phyloP scores from a whole-genome alignment of 2,888 invertebrate genomes.

The Schrankia costaestrigalis region DNA sequence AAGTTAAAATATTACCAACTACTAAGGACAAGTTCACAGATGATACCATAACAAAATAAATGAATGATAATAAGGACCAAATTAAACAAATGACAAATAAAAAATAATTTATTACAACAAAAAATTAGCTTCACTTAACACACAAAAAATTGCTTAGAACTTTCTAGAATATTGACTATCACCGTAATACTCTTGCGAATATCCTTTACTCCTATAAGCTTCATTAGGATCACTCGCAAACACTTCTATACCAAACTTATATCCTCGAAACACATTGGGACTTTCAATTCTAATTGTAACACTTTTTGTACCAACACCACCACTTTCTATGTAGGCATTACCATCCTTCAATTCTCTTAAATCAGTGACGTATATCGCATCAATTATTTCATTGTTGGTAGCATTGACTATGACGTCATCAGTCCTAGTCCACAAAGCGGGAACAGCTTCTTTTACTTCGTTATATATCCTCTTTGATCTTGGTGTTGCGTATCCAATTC shows the following conservation, averaged over 20 bases:
- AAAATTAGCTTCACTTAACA: slow-evolving; percentile 9
- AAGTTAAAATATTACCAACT: too few relatives aligned
- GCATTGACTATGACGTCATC: slow-evolving; percentile 55
- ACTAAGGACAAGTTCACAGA: too few relatives aligned
- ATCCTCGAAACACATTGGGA: slow-evolving; percentile 60
- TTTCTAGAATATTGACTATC: slow-evolving; percentile 48
- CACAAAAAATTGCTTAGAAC: slow-evolving; percentile 28
- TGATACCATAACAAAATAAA: neutral
- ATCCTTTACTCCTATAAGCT: slow-evolving; percentile 45
- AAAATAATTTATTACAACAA: neutral
- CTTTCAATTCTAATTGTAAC: slow-evolving; percentile 61
- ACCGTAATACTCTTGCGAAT: slow-evolving; percentile 27
- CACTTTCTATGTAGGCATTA: slow-evolving; percentile 53
- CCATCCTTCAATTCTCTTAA: slow-evolving; percentile 60
- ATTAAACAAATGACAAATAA: neutral
- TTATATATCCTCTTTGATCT: slow-evolving; percentile 52
- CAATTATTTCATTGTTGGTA: slow-evolving; percentile 52
- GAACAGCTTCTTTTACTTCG: slow-evolving; percentile 56
- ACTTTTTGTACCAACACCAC: slow-evolving; percentile 57
- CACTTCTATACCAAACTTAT: slow-evolving; percentile 63
- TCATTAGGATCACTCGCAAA: slow-evolving; percentile 43
- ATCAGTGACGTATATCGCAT: slow-evolving; percentile 58
- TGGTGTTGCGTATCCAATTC: slow-evolving; percentile 32
- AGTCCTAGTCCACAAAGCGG: slow-evolving; percentile 61
- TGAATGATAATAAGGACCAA: neutral